Evolutionary conservation across 2,797 vertebrate genomes (phyloP).

Genomic region (Hybognathus amarus): DNA sequence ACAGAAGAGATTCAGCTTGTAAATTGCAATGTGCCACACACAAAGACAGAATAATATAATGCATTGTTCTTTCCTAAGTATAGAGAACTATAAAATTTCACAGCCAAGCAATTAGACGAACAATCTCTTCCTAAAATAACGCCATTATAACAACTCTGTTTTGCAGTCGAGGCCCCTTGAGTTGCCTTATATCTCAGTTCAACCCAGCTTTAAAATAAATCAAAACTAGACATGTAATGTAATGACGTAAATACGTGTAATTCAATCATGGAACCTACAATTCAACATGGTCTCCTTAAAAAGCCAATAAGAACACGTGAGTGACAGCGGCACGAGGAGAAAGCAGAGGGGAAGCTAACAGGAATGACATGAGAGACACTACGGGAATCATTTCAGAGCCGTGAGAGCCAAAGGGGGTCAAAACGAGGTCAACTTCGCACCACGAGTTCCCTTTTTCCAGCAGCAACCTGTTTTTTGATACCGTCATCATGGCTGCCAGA

Average conservation of each 20-base stretch:
- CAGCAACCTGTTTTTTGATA: slow-evolving; percentile 18
- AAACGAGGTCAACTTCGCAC: slow-evolving; percentile 14
- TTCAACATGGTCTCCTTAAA: slow-evolving; percentile 49
- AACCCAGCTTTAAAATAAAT: slow-evolving; percentile 1
- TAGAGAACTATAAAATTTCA: not conserved
- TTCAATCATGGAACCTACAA: slow-evolving; percentile 44
- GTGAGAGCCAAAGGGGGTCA: not conserved
- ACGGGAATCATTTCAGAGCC: slow-evolving; percentile 31
- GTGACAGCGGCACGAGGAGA: not conserved
- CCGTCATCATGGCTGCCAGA: slow-evolving; percentile 19
- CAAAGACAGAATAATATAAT: slow-evolving; percentile 23
- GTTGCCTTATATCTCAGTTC: not conserved
- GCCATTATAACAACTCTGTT: not conserved
- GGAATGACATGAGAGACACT: slow-evolving; percentile 46
- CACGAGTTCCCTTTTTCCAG: not conserved
- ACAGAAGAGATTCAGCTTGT: slow-evolving; percentile 1
- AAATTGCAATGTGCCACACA: slow-evolving; percentile 29
- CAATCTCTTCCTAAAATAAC: slow-evolving; percentile 46
- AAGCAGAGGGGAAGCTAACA: not conserved
- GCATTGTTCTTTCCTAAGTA: slow-evolving; percentile 13
- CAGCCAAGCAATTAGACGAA: slow-evolving; percentile 25
- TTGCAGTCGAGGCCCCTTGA: not conserved
- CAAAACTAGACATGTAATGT: not conserved
- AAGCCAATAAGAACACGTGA: slow-evolving; percentile 26
- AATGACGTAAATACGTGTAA: not conserved